Evolutionary conservation across 1,140 invertebrate species (phyloP), one percentile per base, ranked within the genome.

Genomic region (Psix sp.): DNA sequence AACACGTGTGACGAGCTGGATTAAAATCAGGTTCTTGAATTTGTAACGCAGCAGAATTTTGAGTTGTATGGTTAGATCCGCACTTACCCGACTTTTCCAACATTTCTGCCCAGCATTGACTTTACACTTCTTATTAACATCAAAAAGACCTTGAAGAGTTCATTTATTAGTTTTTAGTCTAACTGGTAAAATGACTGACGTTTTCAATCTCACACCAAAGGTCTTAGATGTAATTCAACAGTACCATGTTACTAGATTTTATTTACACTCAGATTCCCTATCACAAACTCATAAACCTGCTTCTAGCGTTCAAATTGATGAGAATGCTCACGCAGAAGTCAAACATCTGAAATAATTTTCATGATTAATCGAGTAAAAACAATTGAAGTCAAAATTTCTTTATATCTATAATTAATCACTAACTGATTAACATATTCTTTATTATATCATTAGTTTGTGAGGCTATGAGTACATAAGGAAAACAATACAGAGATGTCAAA

Each of bases 91-190:
- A 17, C 36, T 3, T 39, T 39, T 9, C 14, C 14, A 9, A 17
- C 36, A 17, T 39, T n/a, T 16, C 6, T 39, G 6, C 17, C 36
- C 9, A 39, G 36, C 7, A 39, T 39, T 18, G 36, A 39, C 36
- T 1, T 39, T 5, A 39, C 36, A 17, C 15, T 17, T 7, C 15
- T 1, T 39, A 18, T 17, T 5, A 39, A 10, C 14, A 36, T 39
- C 36, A 39, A 39, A 39, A 9, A 3, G 7, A 11, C 7, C 2
- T 39, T 1, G 14, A 14, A 39, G 36, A 39, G 6, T 39, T 11
- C 6, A 39, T 39, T 39, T 39, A 36, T n/a, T 36, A 6, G 35
- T 36, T 14, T 39, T 14, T 39, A 17, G 14, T 17, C 15, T 39
- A 11, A 39, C 5, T 17, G 13, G 15, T 13, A 36, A 15, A 5